These are phyloP conservation scores for Oriolus oriolus DNA, from an alignment of 2,113 vertebrate species.

Conservation along the genomic window DNA sequence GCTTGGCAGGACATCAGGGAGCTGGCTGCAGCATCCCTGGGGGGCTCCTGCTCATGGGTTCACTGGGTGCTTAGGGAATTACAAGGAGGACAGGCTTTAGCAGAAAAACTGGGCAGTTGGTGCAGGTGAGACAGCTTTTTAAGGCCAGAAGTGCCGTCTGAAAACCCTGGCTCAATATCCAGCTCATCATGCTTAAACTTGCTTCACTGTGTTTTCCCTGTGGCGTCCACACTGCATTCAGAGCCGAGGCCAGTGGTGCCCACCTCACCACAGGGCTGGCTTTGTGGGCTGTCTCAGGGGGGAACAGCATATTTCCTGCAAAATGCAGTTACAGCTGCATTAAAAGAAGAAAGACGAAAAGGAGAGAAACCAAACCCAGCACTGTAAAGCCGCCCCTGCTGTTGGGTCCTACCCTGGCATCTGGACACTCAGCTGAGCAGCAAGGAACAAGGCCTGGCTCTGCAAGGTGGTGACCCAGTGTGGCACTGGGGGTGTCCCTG, in stretches of 20 bases:
- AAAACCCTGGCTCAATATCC: background rate
- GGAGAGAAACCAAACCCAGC: background rate
- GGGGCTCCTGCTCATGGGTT: background rate
- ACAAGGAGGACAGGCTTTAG: background rate
- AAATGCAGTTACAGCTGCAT: background rate
- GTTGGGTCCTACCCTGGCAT: background rate
- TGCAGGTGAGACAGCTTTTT: background rate
- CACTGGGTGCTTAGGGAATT: background rate
- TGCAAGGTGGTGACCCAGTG: accelerated
- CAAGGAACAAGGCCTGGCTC: background rate
- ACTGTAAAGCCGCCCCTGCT: background rate
- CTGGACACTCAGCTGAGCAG: too few species aligned
- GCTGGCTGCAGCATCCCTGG: background rate
- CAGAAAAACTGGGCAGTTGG: background rate
- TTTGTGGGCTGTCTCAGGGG: background rate
- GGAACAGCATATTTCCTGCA: accelerated
- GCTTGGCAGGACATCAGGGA: background rate
- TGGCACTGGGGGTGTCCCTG: background rate
- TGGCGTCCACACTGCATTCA: accelerated
- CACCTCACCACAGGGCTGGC: accelerated
- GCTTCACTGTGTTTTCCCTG: background rate
- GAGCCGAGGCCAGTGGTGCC: background rate
- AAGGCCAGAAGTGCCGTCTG: background rate
- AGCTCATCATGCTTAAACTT: background rate
- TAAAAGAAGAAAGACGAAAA: background rate